Base-by-base conservation (phyloP, 1,140 invertebrate genomes). In the Euura saliciscinereae region DNA sequence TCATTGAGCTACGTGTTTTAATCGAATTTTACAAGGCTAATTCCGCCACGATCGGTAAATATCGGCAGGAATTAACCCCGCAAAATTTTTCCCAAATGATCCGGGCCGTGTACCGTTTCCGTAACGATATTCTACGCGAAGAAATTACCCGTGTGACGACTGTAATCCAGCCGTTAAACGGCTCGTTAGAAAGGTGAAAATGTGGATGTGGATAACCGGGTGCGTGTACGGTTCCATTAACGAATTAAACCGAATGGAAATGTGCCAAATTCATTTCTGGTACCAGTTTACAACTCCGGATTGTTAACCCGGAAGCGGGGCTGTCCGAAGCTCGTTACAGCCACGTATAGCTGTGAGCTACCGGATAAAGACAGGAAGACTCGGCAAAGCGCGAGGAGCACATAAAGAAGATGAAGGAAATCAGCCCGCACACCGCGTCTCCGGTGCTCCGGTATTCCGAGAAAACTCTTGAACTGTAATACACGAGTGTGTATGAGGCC, bases 381-480 rank as follows among this genome's bases (percentile, higher is more conserved):
- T 1, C 28, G 28, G 28, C 28, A 1, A 1, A 28, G 28, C 28
- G 28, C 28, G 28, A 28, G 28, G 28, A 28, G 28, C 28, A 28
- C 28, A 28, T 28, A 28, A 28, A 28, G 28, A 28, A 28, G 28
- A 28, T 28, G 28, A 28, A 28, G 28, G 28, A 28, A 28, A 28
- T 28, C 28, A 28, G 28, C 28, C 28, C 28, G 28, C 28, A 28
- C 51, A n/a, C 13, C 51, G 51, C 51, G 51, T 59, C 13, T 59
- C 77, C 77, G 75, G 77, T 74, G 77, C 75, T 75, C 66, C 43
- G 28, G 51, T 65, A 11, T 44, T 69, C 46, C 3, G 2, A 68
- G 44, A 44, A 64, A 73, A 76, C 74, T 76, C 75, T 73, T 75
- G 72, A 76, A 70, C 70, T 73, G 65, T 71, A 75, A 74, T 72